These are phyloP conservation scores for Pelobates cultripes DNA, from an alignment of 2,797 vertebrate species.

Conservation along the genomic window DNA sequence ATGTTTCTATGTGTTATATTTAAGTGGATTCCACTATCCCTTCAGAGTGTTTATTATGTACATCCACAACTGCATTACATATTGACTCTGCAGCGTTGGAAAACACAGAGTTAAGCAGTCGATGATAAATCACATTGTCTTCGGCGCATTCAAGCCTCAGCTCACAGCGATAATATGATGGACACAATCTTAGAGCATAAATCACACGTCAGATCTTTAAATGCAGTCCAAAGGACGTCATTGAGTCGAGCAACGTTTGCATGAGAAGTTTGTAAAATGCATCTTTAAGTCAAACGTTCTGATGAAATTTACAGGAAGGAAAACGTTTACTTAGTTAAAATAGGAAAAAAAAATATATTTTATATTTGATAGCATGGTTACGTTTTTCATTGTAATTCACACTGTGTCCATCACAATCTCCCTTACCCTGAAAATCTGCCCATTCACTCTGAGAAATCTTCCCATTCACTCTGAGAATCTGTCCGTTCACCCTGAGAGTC, in stretches of 20 bases:
- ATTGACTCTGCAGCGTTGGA: slow-evolving; percentile 4
- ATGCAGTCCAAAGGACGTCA: slow-evolving; percentile 37
- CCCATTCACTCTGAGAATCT: too few species aligned
- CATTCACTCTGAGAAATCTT: too few species aligned
- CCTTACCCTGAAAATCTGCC: too few species aligned
- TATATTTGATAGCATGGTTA: too few species aligned
- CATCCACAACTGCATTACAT: slow-evolving; percentile 6
- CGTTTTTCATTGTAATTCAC: too few species aligned
- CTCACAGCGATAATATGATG: slow-evolving; percentile 39
- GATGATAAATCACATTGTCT: slow-evolving; percentile 47
- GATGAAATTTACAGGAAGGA: too few species aligned
- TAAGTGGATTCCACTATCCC: too few species aligned
- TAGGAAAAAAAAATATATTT: too few species aligned
- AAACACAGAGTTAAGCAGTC: slow-evolving; percentile 30
- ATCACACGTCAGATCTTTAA: slow-evolving; percentile 42
- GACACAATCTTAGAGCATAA: slow-evolving; percentile 50
- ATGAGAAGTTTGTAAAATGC: slow-evolving; percentile 10
- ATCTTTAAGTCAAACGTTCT: background rate
- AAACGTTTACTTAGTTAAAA: too few species aligned
- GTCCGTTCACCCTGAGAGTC: too few species aligned
- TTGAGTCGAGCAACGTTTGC: slow-evolving; percentile 40
- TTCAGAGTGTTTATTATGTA: slow-evolving; percentile 12
- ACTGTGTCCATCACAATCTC: too few species aligned
- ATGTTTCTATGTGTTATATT: too few species aligned
- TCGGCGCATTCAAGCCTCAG: background rate